Conservation (phyloP, 2,888 invertebrate genomes). For the Hyalella azteca region DNA sequence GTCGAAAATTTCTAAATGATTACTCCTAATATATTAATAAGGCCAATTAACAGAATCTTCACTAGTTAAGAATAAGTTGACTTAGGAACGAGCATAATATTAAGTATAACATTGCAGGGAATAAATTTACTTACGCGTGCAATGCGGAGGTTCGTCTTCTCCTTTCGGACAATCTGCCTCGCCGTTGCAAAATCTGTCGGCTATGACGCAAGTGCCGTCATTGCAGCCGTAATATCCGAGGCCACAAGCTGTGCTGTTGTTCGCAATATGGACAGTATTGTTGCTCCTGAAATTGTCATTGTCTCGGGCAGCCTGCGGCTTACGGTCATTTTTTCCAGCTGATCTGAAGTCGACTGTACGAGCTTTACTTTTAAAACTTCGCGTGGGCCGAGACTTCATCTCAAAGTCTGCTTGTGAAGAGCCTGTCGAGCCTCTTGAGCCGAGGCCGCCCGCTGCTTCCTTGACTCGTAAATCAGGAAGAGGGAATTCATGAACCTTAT, state of each 20-base stretch:
- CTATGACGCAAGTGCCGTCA: conserved; percentile 77
- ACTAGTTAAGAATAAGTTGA: no score
- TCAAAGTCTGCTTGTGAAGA: not conserved
- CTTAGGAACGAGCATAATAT: not conserved
- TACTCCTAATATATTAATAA: no score
- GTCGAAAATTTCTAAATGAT: no score
- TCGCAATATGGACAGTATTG: not conserved
- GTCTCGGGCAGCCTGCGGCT: not conserved
- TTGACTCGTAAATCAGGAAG: not conserved
- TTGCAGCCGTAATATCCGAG: conserved; percentile 70
- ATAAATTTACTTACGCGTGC: conserved; percentile 74
- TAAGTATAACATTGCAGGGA: not conserved
- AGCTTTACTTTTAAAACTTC: conserved; percentile 32
- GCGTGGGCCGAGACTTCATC: conserved; percentile 10
- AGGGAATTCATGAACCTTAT: not conserved
- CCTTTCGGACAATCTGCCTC: conserved; percentile 81
- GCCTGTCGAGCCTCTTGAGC: not conserved
- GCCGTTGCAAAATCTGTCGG: conserved; percentile 80
- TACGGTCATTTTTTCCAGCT: conserved; percentile 8
- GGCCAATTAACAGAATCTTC: no score
- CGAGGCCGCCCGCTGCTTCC: not conserved
- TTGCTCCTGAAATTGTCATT: not conserved
- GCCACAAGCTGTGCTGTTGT: conserved; percentile 35
- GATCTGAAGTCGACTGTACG: conserved; percentile 6
- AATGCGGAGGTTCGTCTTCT: conserved; percentile 80